Conservation (phyloP, 2,888 invertebrate species). For the Cephus pulcher region DNA sequence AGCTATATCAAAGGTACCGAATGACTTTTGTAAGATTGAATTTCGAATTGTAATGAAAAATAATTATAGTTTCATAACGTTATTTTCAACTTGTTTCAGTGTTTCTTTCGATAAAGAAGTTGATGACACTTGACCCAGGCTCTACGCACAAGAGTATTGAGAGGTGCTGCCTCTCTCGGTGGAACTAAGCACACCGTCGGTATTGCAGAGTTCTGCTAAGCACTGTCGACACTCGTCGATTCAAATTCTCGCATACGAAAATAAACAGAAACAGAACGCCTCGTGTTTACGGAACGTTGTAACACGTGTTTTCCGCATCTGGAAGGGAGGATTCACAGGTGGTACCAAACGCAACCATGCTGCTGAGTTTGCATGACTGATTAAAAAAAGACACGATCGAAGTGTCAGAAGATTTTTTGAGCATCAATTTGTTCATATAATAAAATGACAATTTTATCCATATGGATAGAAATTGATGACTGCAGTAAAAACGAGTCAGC, state of each 20-base stretch:
- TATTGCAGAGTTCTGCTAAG: background rate
- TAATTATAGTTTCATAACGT: background rate
- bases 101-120: conserved; percentile 3
- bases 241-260: conserved; percentile 35
- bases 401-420: background rate
- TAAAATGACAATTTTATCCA: background rate
- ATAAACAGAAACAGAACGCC: conserved; percentile 39
- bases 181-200: background rate
- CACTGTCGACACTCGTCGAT: conserved; percentile 12
- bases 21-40: background rate
- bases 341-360: conserved; percentile 13
- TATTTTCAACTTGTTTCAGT: background rate
- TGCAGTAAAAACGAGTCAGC: background rate
- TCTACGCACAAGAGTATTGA: background rate
- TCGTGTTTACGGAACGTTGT: conserved; percentile 36
- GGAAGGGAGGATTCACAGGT: conserved; percentile 26
- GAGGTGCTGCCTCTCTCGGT: background rate
- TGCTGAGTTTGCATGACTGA: background rate
- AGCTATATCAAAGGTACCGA: background rate
- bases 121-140: background rate
- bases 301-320: conserved; percentile 46
- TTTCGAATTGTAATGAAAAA: background rate
- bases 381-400: background rate
- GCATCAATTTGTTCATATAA: background rate
- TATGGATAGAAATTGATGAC: background rate